Conservation (phyloP, 2,113 vertebrate genomes). For the Amphiprion ocellaris region DNA sequence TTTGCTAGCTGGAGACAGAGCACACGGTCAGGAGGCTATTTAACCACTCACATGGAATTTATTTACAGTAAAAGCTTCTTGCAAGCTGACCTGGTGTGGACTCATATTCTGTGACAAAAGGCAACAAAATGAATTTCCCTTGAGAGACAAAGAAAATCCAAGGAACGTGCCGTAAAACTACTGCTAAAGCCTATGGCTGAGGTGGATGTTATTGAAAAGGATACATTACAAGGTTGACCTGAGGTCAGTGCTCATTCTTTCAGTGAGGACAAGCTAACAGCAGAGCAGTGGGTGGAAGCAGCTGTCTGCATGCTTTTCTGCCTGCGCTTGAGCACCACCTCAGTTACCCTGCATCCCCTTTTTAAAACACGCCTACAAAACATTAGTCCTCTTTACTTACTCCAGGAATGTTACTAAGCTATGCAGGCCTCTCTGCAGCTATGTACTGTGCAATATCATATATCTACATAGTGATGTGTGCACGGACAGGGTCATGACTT, state of each 20-base stretch:
- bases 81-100: constrained; percentile 37
- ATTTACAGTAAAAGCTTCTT: constrained; percentile 40
- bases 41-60: constrained; percentile 38
- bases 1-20: constrained; percentile 1
- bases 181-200: constrained; percentile 64
- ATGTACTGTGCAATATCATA: constrained; percentile 30
- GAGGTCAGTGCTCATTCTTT: constrained; percentile 67
- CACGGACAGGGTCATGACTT: constrained; percentile 25
- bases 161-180: constrained; percentile 73
- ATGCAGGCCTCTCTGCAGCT: constrained; percentile 44
- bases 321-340: constrained; percentile 53
- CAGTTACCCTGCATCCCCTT: constrained; percentile 45
- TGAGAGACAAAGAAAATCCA: constrained; percentile 63
- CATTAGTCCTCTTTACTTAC: constrained; percentile 61
- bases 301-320: constrained; percentile 51
- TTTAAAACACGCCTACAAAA: constrained; percentile 64
- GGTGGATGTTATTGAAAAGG: constrained; percentile 81
- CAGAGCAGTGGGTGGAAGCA: constrained; percentile 56
- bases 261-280: constrained; percentile 51
- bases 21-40: constrained; percentile 25
- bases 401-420: constrained; percentile 71
- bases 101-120: constrained; percentile 65
- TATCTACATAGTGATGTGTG: constrained; percentile 20
- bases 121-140: constrained; percentile 66
- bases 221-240: constrained; percentile 78